Percentiles rank a stretch among this genome's conserved stretches.
These are phyloP conservation scores for Stichopus horrens DNA, from an alignment of 53 echinoderm and acorn worm genomes.

Conservation along the genomic window DNA sequence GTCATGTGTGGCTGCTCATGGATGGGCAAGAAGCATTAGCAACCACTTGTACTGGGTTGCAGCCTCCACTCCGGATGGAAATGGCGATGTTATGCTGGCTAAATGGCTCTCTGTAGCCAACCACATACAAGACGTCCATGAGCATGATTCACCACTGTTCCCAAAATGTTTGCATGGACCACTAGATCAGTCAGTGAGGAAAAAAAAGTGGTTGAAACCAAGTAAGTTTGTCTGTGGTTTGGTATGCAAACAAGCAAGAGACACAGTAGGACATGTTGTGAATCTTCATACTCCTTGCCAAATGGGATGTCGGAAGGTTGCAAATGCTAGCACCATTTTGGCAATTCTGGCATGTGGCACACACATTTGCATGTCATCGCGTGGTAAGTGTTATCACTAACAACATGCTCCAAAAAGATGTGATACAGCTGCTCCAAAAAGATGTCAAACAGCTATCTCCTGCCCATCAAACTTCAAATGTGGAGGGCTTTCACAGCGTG, in stretches of 20 bases:
- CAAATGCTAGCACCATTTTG: not conserved
- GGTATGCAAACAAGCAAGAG: not conserved
- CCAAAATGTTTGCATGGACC: not conserved
- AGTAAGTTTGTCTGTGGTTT: not conserved
- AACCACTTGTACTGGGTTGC: conserved; percentile 24
- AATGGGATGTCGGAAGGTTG: not conserved
- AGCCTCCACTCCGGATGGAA: conserved; percentile 3
- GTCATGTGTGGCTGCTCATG: not conserved
- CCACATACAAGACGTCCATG: not conserved
- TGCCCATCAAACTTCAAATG: conserved; percentile 48
- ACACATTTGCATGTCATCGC: not conserved
- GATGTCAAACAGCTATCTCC: conserved; percentile 62
- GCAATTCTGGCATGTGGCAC: not conserved
- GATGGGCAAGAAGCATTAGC: not conserved
- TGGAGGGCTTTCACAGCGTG: conserved; percentile 64
- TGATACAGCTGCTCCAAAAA: conserved; percentile 45
- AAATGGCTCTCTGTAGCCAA: conserved; percentile 6
- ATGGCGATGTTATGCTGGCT: not conserved
- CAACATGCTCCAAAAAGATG: conserved; percentile 42
- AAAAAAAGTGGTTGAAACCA: conserved; percentile 20
- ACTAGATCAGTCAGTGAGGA: not conserved
- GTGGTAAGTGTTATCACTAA: conserved; percentile 19
- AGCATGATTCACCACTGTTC: not conserved
- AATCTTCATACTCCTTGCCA: not conserved
- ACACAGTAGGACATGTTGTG: not conserved